phyloP scores from a whole-genome alignment of 2,888 invertebrate genomes.

The Patella pellucida region DNA sequence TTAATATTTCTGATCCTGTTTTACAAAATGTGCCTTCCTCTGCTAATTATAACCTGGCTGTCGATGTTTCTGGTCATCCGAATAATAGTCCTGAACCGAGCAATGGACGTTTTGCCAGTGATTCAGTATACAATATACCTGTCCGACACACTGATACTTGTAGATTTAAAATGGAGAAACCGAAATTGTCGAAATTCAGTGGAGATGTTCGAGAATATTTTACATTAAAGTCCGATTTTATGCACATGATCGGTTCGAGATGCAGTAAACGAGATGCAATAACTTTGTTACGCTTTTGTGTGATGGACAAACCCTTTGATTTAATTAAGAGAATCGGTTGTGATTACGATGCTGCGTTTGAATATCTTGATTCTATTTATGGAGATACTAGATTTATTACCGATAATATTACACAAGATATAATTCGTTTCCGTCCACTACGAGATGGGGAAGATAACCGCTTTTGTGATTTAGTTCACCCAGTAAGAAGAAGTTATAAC shows the following conservation, averaged over 20 bases:
- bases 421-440: neutral
- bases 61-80: neutral
- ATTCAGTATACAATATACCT: neutral
- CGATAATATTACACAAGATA: neutral
- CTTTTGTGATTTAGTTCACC: neutral
- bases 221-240: neutral
- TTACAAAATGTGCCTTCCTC: neutral
- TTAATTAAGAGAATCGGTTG: neutral
- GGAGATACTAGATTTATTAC: neutral
- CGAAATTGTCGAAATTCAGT: neutral
- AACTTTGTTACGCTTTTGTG: neutral
- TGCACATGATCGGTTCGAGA: neutral
- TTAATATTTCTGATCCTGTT: neutral
- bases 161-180: constrained; percentile 1
- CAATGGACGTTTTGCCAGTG: neutral
- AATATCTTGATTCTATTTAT: constrained; percentile 4
- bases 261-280: constrained; percentile 3
- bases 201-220: constrained; percentile 2
- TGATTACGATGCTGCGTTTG: constrained; percentile 1
- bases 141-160: neutral
- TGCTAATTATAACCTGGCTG: neutral
- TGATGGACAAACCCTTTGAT: neutral
- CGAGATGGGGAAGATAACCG: neutral
- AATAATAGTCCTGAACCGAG: neutral
- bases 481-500: neutral